Evolutionary conservation across 2,113 vertebrate species (phyloP), one percentile per base, ranked within the genome.

Genomic region (Aphelocoma coerulescens): DNA sequence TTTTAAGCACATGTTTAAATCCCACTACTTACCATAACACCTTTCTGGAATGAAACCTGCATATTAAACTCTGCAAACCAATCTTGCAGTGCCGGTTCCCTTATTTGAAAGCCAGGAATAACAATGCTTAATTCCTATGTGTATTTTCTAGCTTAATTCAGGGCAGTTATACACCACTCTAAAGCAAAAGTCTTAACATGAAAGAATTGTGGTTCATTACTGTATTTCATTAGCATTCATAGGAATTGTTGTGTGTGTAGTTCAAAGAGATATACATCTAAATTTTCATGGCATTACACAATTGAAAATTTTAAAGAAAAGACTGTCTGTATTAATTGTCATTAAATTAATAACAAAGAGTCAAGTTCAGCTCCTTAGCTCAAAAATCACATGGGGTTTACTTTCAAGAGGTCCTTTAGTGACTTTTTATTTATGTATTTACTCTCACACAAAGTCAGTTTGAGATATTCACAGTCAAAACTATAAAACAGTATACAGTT

Each of bases 1-100:
- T 93, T 76, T 93, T 83, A 85, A 95, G 63, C 35, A 73, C 35
- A 6, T 63, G 20, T 28, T 86, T 80, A 78, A 94, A 94, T 90
- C 51, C 52, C 22, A 8, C 35, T 63, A 35, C 32, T 84, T 93
- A 32, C 57, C 44, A 21, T 77, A 90, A 84, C 44, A 51, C 24
- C 48, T 85, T 83, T 85, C 52, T 91, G 89, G 88, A 96, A 79
- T n/a, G 26, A 82, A 92, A 88, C 39, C 27, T 63, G 35, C 46
- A 57, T 74, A 22, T 73, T 85, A 63, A 93, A 74, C 24, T 90
- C 66, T 21, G 30, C 33, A 89, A 94, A 57, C 28, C 22, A 52
- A 20, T 78, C 69, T 63, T 77, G 35, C 51, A 23, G 35, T 66
- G 41, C 44, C 44, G 81, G 12, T 73, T 92, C 86, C 41, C 58